These are phyloP conservation scores for Daboia siamensis DNA, from an alignment of 2,113 vertebrate species.

Conservation along the genomic window DNA sequence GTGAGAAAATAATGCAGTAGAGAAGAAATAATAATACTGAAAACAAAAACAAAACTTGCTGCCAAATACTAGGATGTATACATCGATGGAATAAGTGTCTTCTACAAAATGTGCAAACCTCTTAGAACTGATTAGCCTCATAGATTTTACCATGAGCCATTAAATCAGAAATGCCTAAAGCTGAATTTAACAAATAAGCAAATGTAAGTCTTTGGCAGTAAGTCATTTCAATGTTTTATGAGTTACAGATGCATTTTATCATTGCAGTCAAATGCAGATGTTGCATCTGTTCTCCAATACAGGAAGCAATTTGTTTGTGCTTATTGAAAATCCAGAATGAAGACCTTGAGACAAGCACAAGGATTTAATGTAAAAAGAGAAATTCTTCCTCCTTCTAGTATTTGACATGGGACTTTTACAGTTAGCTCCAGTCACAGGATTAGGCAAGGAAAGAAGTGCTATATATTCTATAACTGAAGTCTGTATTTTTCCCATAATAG, in stretches of 20 bases:
- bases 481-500: not conserved
- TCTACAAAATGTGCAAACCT: conserved; percentile 40
- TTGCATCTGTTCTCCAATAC: not conserved
- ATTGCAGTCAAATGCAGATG: conserved; percentile 2
- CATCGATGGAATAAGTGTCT: conserved; percentile 48
- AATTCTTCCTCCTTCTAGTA: not conserved
- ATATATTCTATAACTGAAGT: not conserved
- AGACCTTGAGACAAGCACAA: not conserved
- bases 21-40: not conserved
- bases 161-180: conserved; percentile 36
- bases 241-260: not conserved
- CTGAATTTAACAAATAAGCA: conserved; percentile 2
- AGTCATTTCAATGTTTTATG: not conserved
- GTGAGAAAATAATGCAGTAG: not conserved
- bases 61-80: conserved; percentile 45
- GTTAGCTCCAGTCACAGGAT: not conserved
- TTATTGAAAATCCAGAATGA: not conserved
- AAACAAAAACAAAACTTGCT: conserved; percentile 12
- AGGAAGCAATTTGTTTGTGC: not conserved
- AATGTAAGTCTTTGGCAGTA: conserved; percentile 24
- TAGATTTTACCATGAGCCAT: conserved; percentile 23
- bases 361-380: not conserved
- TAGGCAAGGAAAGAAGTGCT: not conserved
- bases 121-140: conserved; percentile 41
- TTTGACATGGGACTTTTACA: not conserved